Evolutionary conservation across 2,797 vertebrate species (phyloP), one percentile per base, ranked within the genome.

Genomic region (Triplophysa bombifrons): DNA sequence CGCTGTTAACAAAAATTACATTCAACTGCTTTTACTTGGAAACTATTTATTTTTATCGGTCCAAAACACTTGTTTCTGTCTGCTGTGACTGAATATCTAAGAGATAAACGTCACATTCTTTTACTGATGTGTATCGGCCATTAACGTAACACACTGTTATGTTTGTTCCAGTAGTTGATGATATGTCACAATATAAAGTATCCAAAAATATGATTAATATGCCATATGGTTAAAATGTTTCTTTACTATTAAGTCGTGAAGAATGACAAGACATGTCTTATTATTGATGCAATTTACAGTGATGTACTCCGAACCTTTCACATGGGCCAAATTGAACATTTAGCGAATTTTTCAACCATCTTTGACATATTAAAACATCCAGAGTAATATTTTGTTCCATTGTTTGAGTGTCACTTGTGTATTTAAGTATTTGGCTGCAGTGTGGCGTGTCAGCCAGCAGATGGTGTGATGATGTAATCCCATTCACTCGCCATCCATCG

Each of bases 21-120:
- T 60, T 25, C 44, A 67, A 68, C 55, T 56, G 51, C 69, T 48
- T 74, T 76, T 68, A 81, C 72, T 14, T 82, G 68, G 58, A 81
- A 76, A 68, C 60, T 67, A 61, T 79, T 79, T 76, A 71, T 34
- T 64, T 64, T 55, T 16, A 64, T 78, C 22, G 8, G 70, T 76
- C 11, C 67, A 78, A 19, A 80, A 64, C 61, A 67, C 65, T 13
- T 78, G 67, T 3, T 69, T 46, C 7, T 60, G 71, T 64, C 64
- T 56, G 61, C 34, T 22, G 14, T 66, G 55, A 65, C 14, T 73
- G 55, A 76, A 41, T 22, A 25, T 65, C 72, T 30, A 27, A 70
- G 41, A 73, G 82, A 82, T 82, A 80, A 58, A 34, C 77, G 61
- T 81, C 66, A 63, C 82, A 77, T 76, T 81, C 72, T 22, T 53